Evolutionary conservation across 2,888 invertebrate species (phyloP), one percentile per base, ranked within the genome.

Genomic region (Imbricaverruca yamaguchii): DNA sequence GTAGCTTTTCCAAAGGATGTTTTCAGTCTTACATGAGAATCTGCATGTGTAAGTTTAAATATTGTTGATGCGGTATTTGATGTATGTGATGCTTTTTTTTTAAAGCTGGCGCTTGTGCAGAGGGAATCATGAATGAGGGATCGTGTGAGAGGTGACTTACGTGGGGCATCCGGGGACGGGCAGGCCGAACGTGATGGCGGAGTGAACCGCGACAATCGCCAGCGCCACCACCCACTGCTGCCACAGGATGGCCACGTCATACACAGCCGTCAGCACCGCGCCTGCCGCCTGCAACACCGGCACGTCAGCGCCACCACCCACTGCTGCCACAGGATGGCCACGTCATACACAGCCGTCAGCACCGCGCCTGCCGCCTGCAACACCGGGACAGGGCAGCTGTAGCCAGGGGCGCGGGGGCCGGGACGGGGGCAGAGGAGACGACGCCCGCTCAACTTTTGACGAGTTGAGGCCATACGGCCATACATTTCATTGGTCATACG

Each of bases 91-190:
- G 39, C 39, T 39, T n/a, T n/a, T n/a, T n/a, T n/a, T n/a, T 39
- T 3, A 39, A 39, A 39, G 4, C 39, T 39, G 39, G 39, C 39
- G 4, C 39, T 4, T 39, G 39, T 39, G 39, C 39, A 39, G 39
- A 39, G 1, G 39, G 39, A 39, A 39, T 39, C 4, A 4, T 39
- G 39, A 39, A 39, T 39, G 2, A 39, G 39, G 4, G 39, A 39
- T 39, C 39, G 39, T 39, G 2, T 39, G 39, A 4, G 39, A 39
- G 39, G 39, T 39, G 39, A 39, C 91, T 89, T 88, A 96, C 95
- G 88, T 91, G 3, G 95, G 94, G 86, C 97, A 97, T 80, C 91
- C 91, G 0, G 94, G 93, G 39, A 93, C 92, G 74, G 90, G 89
- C 4, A 95, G 87, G 10, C 90, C 89, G 87, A 96, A 95, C 13